Evolutionary conservation across 2,113 vertebrate species (phyloP), one percentile per base, ranked within the genome.

Genomic region (Progne subis): DNA sequence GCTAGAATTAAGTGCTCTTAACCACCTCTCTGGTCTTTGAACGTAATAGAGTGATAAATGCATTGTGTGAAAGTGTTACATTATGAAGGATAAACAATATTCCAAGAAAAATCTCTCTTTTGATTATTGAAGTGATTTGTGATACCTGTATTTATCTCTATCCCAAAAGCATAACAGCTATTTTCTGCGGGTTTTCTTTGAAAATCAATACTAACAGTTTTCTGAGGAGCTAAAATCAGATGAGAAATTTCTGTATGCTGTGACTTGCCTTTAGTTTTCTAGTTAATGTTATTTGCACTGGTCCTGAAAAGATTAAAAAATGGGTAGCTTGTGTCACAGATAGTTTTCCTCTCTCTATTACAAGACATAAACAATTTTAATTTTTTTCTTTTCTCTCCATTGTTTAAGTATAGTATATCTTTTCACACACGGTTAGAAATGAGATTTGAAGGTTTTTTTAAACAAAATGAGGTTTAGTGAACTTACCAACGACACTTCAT

Each of bases 181-280:
- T 72, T 92, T 95, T 94, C 61, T 89, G 6, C 14, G 46, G 41
- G 12, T 72, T 91, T 94, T 68, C 86, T 83, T 79, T 75, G 19
- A 56, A 89, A 76, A 79, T 95, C 74, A 61, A 79, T 96, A 18
- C 37, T 82, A 95, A 84, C 47, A 49, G 19, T 85, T 94, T 95
- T 94, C 63, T 76, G 82, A 90, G 32, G 21, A 64, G 34, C 70
- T 72, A 31, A 74, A 43, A 89, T 91, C 21, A 82, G 53, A 76
- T 87, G 26, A 82, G 53, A 78, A 67, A 14, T 57, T 60, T 88
- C 47, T 68, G 8, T 61, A 29, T 47, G 23, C 32, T 65, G 4
- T 76, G 49, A 47, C 43, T 68, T 88, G 32, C 37, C n/a, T 70
- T 95, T 78, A 55, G 11, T 70, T 72, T 94, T 83, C 64, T 89